A percentile compares a stretch with the other conserved stretches of the same genome.
phyloP scores from a whole-genome alignment of 2,797 vertebrate genomes.

The Paramormyrops hopkinsi region DNA sequence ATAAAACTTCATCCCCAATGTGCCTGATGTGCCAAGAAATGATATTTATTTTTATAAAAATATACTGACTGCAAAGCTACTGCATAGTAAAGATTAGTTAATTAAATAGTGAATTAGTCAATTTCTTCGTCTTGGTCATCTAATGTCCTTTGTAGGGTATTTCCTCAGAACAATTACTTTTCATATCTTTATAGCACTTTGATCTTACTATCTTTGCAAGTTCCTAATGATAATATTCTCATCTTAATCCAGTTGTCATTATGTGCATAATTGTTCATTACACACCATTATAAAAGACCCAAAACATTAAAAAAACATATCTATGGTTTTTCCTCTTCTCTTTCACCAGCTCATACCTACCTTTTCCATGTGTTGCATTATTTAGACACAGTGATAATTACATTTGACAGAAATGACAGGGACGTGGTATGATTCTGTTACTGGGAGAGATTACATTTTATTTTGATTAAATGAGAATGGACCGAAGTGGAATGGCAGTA shows the following conservation, averaged over 20 bases:
- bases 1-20: not conserved
- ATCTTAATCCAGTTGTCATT: not conserved
- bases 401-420: constrained; percentile 17
- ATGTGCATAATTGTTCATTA: not conserved
- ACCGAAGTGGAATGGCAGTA: constrained; percentile 16
- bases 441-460: constrained; percentile 15
- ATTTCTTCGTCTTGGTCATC: not conserved
- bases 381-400: constrained; percentile 8
- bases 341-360: not conserved
- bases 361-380: not conserved
- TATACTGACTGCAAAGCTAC: not conserved
- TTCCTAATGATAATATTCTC: not conserved
- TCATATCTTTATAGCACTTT: not conserved
- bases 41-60: not conserved
- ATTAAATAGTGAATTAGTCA: not conserved
- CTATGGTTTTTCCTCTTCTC: not conserved
- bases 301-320: not conserved
- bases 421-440: constrained; percentile 18
- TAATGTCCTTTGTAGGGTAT: not conserved
- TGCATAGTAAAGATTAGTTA: not conserved
- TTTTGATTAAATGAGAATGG: constrained; percentile 23
- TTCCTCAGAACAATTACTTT: not conserved
- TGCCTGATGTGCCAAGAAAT: not conserved
- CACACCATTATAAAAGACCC: not conserved
- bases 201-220: not conserved